Conservation (phyloP, 1,140 invertebrate genomes). For the Macrobrachium rosenbergii region DNA sequence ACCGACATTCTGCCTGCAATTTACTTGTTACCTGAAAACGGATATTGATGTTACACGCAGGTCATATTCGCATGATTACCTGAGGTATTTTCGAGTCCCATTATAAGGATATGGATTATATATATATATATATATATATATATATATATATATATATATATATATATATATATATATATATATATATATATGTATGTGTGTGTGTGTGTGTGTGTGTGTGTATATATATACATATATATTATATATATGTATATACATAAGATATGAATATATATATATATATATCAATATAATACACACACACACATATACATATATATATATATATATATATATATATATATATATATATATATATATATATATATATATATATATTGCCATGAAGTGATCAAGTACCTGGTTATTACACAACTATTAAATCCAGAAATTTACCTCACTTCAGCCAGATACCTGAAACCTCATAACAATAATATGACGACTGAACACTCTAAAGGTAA, state of each 20-base stretch:
- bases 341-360: conserved; percentile 20
- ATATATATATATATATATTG: not conserved
- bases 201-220: not conserved
- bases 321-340: conserved; percentile 11
- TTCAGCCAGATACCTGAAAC: too few species aligned
- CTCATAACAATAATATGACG: too few species aligned
- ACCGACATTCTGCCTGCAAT: too few species aligned
- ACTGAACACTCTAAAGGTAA: too few species aligned
- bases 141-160: conserved; percentile 22
- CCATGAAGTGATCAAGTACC: too few species aligned
- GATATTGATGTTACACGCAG: not conserved
- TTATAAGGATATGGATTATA: not conserved
- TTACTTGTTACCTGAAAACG: not conserved
- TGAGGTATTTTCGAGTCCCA: not conserved
- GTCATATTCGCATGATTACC: not conserved
- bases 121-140: conserved; percentile 9
- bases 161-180: conserved; percentile 11
- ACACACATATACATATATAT: not conserved
- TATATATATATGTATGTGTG: not conserved
- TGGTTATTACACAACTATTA: too few species aligned
- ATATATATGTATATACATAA: not conserved
- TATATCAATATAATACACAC: conserved; percentile 2
- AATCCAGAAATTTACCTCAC: too few species aligned
- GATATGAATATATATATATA: not conserved
- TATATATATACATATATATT: not conserved